A percentile compares a stretch with the other conserved stretches of the same genome.
These are phyloP conservation scores for Eriosoma lanigerum DNA, from an alignment of 1,140 invertebrate genomes.

Conservation along the genomic window DNA sequence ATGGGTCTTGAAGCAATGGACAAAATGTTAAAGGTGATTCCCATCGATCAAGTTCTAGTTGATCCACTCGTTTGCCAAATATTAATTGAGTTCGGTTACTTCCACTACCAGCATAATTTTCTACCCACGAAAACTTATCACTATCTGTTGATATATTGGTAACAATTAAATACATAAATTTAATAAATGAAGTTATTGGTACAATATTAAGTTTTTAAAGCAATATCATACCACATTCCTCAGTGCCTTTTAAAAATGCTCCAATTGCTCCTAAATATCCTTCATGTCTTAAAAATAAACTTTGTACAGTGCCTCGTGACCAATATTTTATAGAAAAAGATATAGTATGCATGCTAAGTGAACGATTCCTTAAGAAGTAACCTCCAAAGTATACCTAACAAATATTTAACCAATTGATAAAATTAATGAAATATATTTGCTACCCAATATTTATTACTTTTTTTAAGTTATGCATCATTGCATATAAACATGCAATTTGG, in stretches of 20 bases:
- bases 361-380: conserved; percentile 75
- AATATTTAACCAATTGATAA: conserved; percentile 14
- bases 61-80: conserved; percentile 63
- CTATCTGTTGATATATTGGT: conserved; percentile 58
- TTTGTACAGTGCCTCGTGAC: conserved; percentile 72
- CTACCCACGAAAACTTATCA: conserved; percentile 70
- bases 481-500: conserved; percentile 73
- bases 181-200: not conserved
- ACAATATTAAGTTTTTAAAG: conserved; percentile 7
- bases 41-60: conserved; percentile 70
- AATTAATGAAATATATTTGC: not conserved
- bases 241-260: conserved; percentile 72
- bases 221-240: conserved; percentile 61
- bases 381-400: conserved; percentile 73
- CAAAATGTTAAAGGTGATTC: conserved; percentile 67
- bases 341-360: conserved; percentile 75
- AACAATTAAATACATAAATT: not conserved
- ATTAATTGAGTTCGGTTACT: conserved; percentile 61
- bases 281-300: conserved; percentile 75
- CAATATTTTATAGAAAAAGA: conserved; percentile 76
- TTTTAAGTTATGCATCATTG: conserved; percentile 67
- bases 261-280: conserved; percentile 78
- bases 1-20: conserved; percentile 66
- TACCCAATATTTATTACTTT: conserved; percentile 56
- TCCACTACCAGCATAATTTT: conserved; percentile 76